Evolutionary conservation across 2,888 invertebrate genomes (phyloP).

Genomic region (Morpho helenor): DNA sequence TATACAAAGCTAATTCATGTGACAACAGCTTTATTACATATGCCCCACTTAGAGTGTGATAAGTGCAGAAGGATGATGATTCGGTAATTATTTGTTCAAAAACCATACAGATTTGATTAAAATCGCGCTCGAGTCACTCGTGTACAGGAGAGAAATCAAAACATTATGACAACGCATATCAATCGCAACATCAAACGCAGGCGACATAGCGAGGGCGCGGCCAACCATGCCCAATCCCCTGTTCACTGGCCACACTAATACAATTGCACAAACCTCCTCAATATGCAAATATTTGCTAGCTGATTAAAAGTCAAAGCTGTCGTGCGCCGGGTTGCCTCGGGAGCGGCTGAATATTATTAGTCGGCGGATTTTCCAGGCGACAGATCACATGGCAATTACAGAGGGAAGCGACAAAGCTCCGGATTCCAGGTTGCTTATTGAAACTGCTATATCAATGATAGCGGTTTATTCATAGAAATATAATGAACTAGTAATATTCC

Average conservation of each 20-base stretch:
- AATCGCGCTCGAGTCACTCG: too few species aligned
- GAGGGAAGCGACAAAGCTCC: slow-evolving; percentile 15
- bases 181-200: slow-evolving; percentile 18
- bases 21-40: too few species aligned
- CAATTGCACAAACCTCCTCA: slow-evolving; percentile 73
- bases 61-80: too few species aligned
- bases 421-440: slow-evolving; percentile 5
- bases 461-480: too few species aligned
- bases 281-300: slow-evolving; percentile 74
- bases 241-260: slow-evolving; percentile 56
- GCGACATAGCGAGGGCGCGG: slow-evolving; percentile 54
- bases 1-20: too few species aligned
- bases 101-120: too few species aligned
- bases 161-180: slow-evolving; percentile 5
- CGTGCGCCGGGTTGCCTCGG: slow-evolving; percentile 52
- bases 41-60: too few species aligned
- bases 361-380: slow-evolving; percentile 57
- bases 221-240: slow-evolving; percentile 43
- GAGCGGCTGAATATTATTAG: slow-evolving; percentile 71
- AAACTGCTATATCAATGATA: not conserved
- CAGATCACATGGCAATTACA: slow-evolving; percentile 54
- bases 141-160: not conserved
- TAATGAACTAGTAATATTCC: too few species aligned
- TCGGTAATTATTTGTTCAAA: too few species aligned
- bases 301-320: slow-evolving; percentile 75